Conservation (phyloP, 2,113 vertebrate genomes). For the Epinephelus fuscoguttatus region DNA sequence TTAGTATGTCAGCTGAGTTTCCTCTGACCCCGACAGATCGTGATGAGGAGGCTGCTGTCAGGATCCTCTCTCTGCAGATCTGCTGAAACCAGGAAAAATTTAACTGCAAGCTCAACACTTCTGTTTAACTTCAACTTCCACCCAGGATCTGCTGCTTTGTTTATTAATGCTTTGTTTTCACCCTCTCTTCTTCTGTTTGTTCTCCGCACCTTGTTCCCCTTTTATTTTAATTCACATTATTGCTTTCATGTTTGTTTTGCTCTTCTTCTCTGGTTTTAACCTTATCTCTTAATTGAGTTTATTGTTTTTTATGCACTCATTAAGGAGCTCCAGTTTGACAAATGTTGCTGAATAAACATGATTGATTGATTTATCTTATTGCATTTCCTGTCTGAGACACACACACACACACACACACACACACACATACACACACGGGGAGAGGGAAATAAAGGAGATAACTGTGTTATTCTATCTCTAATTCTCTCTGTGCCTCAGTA, state of each 20-base stretch:
- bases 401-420: background rate
- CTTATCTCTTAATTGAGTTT: background rate
- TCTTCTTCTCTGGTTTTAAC: background rate
- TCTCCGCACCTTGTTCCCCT: background rate
- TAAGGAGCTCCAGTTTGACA: background rate
- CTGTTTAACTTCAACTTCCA: background rate
- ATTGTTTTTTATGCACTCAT: background rate
- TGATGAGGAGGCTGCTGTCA: slow-evolving; percentile 2
- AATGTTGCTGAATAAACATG: slow-evolving; percentile 14
- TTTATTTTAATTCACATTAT: background rate
- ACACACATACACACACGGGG: background rate
- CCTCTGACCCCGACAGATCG: background rate
- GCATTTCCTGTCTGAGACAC: background rate
- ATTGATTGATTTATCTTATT: background rate
- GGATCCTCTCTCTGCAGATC: background rate
- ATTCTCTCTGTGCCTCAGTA: slow-evolving; percentile 35
- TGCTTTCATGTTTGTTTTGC: background rate
- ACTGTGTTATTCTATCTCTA: slow-evolving; percentile 35
- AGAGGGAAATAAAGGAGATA: slow-evolving; percentile 27
- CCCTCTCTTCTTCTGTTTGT: background rate
- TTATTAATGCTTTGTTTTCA: slow-evolving; percentile 22
- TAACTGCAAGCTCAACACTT: slow-evolving; percentile 25
- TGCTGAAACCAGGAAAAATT: slow-evolving; percentile 32
- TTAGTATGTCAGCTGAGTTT: background rate
- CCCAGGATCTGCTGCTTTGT: background rate